A percentile compares a stretch with the other conserved stretches of the same genome.
These are phyloP conservation scores for Drosophila gaucha DNA, from an alignment of 2,888 invertebrate species.

Conservation along the genomic window DNA sequence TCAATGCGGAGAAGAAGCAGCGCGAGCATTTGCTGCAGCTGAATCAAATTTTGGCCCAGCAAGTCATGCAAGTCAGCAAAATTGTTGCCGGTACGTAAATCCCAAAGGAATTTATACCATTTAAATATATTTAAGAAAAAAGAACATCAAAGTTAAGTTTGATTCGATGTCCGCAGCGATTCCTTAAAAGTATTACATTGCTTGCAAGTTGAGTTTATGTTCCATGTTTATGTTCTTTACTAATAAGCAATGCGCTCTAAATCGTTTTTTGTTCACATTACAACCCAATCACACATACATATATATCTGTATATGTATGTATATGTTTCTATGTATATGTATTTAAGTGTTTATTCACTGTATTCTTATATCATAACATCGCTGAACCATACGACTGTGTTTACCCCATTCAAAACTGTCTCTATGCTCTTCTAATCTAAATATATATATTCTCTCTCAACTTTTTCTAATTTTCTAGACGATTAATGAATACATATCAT, in stretches of 20 bases:
- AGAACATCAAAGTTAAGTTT: constrained; percentile 45
- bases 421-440: constrained; percentile 81
- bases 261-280: constrained; percentile 34
- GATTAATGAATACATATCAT: constrained; percentile 82
- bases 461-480: constrained; percentile 84
- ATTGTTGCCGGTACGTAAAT: constrained; percentile 94
- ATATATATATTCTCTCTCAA: constrained; percentile 79
- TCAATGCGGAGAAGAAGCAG: constrained; percentile 93
- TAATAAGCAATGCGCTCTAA: constrained; percentile 51
- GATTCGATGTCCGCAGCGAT: constrained; percentile 49
- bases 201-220: constrained; percentile 68
- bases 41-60: constrained; percentile 95
- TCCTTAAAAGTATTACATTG: constrained; percentile 36
- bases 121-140: background rate
- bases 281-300: constrained; percentile 13
- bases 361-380: constrained; percentile 41
- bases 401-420: constrained; percentile 51
- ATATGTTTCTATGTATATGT: constrained; percentile 40
- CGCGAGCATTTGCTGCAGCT: constrained; percentile 95
- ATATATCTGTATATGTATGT: constrained; percentile 20
- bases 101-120: background rate
- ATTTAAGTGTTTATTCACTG: constrained; percentile 53
- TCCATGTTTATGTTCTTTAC: constrained; percentile 63
- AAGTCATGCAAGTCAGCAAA: constrained; percentile 98
- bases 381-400: constrained; percentile 15